Conservation (phyloP, 2,797 vertebrate species). For the Channa striata region DNA sequence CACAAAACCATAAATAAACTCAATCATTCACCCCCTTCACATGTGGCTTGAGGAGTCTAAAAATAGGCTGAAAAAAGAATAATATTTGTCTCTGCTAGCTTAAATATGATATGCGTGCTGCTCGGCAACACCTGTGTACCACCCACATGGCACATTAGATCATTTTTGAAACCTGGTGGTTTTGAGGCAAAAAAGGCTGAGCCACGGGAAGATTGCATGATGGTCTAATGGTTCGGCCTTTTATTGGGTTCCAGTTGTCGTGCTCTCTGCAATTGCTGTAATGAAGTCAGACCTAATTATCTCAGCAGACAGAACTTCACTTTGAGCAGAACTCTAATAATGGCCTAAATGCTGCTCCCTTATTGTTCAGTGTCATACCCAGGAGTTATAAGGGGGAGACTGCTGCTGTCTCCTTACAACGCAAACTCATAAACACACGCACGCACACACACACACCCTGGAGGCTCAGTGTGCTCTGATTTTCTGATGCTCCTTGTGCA, state of each 20-base stretch:
- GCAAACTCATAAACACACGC: conserved; percentile 23
- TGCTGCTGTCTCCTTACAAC: conserved; percentile 40
- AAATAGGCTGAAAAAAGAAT: conserved; percentile 22
- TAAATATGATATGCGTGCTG: conserved; percentile 37
- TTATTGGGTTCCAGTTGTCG: conserved; percentile 45
- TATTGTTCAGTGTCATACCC: conserved; percentile 53
- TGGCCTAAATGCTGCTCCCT: conserved; percentile 62
- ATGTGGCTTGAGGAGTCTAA: background rate
- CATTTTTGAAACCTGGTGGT: conserved; percentile 36
- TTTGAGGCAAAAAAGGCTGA: conserved; percentile 42
- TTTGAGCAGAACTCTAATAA: conserved; percentile 74
- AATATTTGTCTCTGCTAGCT: conserved; percentile 17
- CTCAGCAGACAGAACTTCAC: conserved; percentile 57
- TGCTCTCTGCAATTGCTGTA: conserved; percentile 59
- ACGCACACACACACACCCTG: conserved; percentile 18
- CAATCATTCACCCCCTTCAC: conserved; percentile 11
- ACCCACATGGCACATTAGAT: conserved; percentile 47
- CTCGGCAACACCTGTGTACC: conserved; percentile 58
- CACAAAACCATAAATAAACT: conserved; percentile 10
- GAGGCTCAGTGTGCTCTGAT: conserved; percentile 46
- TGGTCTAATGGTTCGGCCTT: conserved; percentile 55
- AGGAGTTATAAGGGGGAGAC: conserved; percentile 38
- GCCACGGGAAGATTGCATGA: conserved; percentile 33
- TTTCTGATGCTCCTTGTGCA: conserved; percentile 45
- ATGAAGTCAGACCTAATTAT: conserved; percentile 78